These are phyloP conservation scores for Cyprinodon diabolis DNA, from an alignment of 2,797 vertebrate species.

Conservation along the genomic window DNA sequence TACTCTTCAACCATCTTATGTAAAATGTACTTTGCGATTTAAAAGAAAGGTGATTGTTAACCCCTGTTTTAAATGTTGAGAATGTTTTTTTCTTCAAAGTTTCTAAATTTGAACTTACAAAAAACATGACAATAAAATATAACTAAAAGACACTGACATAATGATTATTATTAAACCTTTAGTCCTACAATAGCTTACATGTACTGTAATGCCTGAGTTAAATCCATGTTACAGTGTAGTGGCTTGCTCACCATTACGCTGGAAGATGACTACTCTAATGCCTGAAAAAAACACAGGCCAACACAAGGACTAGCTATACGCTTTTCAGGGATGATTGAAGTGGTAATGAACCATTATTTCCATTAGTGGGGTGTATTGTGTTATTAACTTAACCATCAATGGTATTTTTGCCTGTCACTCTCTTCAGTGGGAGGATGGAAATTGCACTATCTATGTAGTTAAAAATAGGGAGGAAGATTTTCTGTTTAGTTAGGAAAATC, in stretches of 20 bases:
- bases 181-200: slow-evolving; percentile 62
- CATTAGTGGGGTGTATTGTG: slow-evolving; percentile 70
- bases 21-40: not conserved
- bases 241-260: slow-evolving; percentile 55
- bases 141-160: slow-evolving; percentile 47
- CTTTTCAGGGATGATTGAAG: slow-evolving; percentile 74
- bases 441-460: slow-evolving; percentile 60
- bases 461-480: slow-evolving; percentile 72
- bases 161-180: slow-evolving; percentile 65
- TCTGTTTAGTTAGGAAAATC: slow-evolving; percentile 70
- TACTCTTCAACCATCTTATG: not conserved
- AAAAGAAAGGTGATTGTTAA: not conserved
- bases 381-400: slow-evolving; percentile 58
- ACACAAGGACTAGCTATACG: slow-evolving; percentile 63
- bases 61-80: not conserved
- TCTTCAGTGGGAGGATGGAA: slow-evolving; percentile 55
- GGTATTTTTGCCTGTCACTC: slow-evolving; percentile 67
- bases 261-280: slow-evolving; percentile 64
- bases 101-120: not conserved
- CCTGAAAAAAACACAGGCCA: slow-evolving; percentile 44
- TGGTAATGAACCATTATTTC: slow-evolving; percentile 71
- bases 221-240: slow-evolving; percentile 11
- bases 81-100: not conserved
- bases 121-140: slow-evolving; percentile 48
- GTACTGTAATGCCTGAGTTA: slow-evolving; percentile 69